Evolutionary conservation across 2,888 invertebrate species (phyloP).

Genomic region (Agonum fuliginosum): DNA sequence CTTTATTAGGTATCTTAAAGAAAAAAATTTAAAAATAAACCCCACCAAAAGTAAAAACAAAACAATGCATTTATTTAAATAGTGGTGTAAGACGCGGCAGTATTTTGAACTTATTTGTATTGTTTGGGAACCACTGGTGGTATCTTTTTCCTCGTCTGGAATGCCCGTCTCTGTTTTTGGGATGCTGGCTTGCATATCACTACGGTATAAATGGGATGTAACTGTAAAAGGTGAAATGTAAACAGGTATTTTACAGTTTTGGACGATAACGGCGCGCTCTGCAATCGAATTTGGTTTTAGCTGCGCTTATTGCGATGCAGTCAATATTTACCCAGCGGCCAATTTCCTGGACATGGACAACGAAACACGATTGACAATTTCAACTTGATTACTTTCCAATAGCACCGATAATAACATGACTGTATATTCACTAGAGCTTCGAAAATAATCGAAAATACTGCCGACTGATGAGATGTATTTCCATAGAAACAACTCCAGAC

Average conservation of each 20-base stretch:
- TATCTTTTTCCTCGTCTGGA: neutral
- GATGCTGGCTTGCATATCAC: constrained; percentile 1
- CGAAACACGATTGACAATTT: no score
- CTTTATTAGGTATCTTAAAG: no score
- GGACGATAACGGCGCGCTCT: neutral
- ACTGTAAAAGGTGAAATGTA: constrained; percentile 27
- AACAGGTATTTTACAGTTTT: constrained; percentile 27
- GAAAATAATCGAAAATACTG: no score
- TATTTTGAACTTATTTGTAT: neutral
- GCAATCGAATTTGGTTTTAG: constrained; percentile 3
- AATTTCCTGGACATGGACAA: neutral
- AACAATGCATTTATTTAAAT: no score
- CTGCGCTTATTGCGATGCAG: neutral
- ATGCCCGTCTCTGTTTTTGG: neutral
- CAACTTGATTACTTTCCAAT: no score
- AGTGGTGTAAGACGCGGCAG: no score
- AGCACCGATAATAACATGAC: no score
- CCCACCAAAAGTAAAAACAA: no score
- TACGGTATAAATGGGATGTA: constrained; percentile 4
- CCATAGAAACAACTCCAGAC: no score
- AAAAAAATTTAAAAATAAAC: no score
- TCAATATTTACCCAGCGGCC: neutral
- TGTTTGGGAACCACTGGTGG: neutral
- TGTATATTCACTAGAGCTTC: no score
- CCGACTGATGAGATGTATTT: no score